Evolutionary conservation across 2,797 vertebrate species (phyloP).

Genomic region (Mustela erminea): DNA sequence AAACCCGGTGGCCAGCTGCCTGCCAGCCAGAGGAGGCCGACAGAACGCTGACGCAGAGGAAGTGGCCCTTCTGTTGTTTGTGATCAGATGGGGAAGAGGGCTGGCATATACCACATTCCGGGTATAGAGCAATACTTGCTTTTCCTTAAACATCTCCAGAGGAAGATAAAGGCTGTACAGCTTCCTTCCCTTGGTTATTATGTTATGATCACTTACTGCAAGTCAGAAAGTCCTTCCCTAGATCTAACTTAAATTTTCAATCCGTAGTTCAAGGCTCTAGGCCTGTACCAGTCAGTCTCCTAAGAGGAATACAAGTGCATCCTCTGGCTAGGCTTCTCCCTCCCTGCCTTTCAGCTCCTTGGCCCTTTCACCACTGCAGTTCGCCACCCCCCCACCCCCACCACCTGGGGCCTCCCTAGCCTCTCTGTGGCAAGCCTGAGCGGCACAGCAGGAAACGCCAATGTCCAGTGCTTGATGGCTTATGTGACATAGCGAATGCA

Average conservation of each 20-base stretch:
- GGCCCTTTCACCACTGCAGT: neutral
- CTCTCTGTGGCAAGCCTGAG: neutral
- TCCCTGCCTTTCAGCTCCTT: neutral
- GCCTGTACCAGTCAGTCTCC: neutral
- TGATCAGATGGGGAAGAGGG: neutral
- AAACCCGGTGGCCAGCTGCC: neutral
- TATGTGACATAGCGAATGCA: neutral
- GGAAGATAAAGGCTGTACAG: neutral
- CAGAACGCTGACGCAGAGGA: neutral
- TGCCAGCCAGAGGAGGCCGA: neutral
- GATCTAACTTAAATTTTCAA: neutral
- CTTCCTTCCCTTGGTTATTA: neutral
- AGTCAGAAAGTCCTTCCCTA: slow-evolving; percentile 25
- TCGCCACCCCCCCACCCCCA: neutral
- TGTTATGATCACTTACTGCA: neutral
- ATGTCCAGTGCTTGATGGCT: neutral
- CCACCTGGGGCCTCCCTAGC: neutral
- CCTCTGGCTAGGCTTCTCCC: neutral
- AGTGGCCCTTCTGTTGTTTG: neutral
- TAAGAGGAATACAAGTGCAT: neutral
- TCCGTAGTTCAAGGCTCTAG: neutral
- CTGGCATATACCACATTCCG: neutral
- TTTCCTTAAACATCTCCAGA: neutral
- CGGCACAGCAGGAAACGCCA: neutral
- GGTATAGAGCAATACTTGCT: neutral